Evolutionary conservation across 2,113 vertebrate genomes (phyloP).

Genomic region (Pholis gunnellus): DNA sequence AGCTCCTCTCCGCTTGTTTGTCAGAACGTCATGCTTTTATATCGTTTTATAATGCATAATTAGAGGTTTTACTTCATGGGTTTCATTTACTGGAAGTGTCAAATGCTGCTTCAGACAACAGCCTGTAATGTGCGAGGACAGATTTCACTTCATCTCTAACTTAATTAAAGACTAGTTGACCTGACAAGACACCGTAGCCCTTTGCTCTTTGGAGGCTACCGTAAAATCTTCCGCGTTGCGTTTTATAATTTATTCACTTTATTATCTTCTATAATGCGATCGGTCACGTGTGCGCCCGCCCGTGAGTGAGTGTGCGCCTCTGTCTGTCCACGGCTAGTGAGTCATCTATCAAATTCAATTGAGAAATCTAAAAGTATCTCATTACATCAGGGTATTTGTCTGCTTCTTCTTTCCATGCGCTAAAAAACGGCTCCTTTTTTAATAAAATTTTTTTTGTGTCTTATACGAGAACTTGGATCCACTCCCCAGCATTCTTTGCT

Average conservation of each 20-base stretch:
- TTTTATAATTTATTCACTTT: not conserved
- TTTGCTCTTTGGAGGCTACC: not conserved
- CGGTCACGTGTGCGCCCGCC: too few species aligned
- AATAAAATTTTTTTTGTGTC: not conserved
- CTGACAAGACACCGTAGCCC: not conserved
- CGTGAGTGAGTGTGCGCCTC: too few species aligned
- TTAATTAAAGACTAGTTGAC: not conserved
- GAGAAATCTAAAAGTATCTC: not conserved
- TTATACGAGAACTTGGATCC: not conserved
- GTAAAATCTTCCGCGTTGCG: not conserved
- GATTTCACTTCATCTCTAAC: not conserved
- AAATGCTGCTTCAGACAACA: not conserved
- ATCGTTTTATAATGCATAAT: not conserved
- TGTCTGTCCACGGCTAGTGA: not conserved
- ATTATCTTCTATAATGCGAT: not conserved
- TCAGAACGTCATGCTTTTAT: conserved; percentile 1
- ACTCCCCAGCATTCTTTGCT: not conserved
- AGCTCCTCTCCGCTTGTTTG: conserved; percentile 9
- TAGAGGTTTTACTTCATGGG: not conserved
- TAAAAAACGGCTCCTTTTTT: too few species aligned
- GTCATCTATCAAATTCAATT: not conserved
- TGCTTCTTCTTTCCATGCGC: not conserved
- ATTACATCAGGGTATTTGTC: not conserved
- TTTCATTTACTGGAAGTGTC: not conserved
- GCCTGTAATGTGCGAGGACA: not conserved